Evolutionary conservation across 2,888 invertebrate species (phyloP), one percentile per base, ranked within the genome.

Genomic region (Biston stratarius): DNA sequence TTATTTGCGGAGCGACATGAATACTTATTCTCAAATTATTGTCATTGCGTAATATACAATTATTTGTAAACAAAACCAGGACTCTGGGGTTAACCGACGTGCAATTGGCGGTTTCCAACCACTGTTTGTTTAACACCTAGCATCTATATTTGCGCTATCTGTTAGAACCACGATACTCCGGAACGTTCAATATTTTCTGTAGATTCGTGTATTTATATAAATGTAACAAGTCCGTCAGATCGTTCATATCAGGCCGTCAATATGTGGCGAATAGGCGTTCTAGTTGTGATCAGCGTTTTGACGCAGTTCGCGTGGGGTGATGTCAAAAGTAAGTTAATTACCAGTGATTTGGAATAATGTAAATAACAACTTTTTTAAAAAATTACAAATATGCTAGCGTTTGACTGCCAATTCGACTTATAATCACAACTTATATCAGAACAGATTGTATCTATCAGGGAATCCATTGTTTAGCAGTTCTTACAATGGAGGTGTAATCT

Each of bases 201-300:
- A 66, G 49, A 11, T 61, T 78, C 78, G 75, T 68, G 48, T 89
- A 49, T 59, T 49, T 59, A 89, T 91, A 91, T 84, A 87, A 86
- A 81, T 86, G 85, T 83, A 78, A 75, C 74, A 74, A 38, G 70
- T 36, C 63, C 52, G 61, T 68, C 60, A 67, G 69, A 61, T 67
- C 61, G 62, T 60, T 82, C 81, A 85, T 77, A 83, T 74, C 70
- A 75, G 36, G 75, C 52, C 67, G 71, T 3, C 56, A 83, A 75
- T 74, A 92, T 92, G 92, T 87, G 84, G 85, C 76, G 85, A 69
- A 58, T 79, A 74, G 83, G 81, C 52, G 82, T 83, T 40, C 64
- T 86, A 14, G 67, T 86, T 42, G 45, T 85, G 10, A 60, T 78
- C 14, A 47, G 61, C 49, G 65, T 76, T 61, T 73, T 83, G 11